A percentile compares a stretch with the other conserved stretches of the same genome.
Conservation (phyloP, 2,888 invertebrate species). For the Galeopsomyia nigrocyanea region DNA sequence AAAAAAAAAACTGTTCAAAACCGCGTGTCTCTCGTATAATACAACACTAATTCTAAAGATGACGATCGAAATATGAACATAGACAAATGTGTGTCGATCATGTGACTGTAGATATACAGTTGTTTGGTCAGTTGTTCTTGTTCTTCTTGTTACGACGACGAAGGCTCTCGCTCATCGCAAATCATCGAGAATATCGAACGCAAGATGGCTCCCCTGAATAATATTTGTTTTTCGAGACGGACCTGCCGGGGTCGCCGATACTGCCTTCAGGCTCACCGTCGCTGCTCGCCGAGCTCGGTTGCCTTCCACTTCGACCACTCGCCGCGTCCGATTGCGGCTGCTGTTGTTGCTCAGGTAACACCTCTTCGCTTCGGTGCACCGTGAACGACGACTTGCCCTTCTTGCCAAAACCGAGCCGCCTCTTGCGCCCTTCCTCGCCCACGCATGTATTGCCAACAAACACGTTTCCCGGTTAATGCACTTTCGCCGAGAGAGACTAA, state of each 20-base stretch:
- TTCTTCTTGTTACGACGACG: conserved; percentile 28
- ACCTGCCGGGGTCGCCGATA: conserved; percentile 86
- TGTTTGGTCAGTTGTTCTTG: conserved; percentile 25
- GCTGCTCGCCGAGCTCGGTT: conserved; percentile 93
- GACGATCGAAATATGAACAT: conserved; percentile 35
- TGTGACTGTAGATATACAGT: too few species aligned
- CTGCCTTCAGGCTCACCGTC: conserved; percentile 90
- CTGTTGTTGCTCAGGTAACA: conserved; percentile 80
- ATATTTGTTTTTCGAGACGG: conserved; percentile 58
- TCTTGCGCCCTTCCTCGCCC: conserved; percentile 85
- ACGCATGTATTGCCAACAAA: conserved; percentile 68
- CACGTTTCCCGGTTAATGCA: conserved; percentile 57
- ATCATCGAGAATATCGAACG: conserved; percentile 50
- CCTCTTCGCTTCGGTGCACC: conserved; percentile 98
- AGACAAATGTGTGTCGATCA: conserved; percentile 6
- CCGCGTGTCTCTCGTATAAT: too few species aligned
- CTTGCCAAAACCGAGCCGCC: conserved; percentile 95
- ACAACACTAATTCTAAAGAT: conserved; percentile 30
- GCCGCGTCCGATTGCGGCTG: conserved; percentile 76
- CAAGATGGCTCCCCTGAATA: conserved; percentile 37
- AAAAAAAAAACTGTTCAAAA: too few species aligned
- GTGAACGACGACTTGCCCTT: conserved; percentile 96
- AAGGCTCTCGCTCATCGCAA: conserved; percentile 56
- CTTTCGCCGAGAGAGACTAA: conserved; percentile 37
- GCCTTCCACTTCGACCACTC: conserved; percentile 73